These are phyloP conservation scores for Tragelaphus imberbis DNA, from an alignment of 2,113 vertebrate species.

Conservation along the genomic window DNA sequence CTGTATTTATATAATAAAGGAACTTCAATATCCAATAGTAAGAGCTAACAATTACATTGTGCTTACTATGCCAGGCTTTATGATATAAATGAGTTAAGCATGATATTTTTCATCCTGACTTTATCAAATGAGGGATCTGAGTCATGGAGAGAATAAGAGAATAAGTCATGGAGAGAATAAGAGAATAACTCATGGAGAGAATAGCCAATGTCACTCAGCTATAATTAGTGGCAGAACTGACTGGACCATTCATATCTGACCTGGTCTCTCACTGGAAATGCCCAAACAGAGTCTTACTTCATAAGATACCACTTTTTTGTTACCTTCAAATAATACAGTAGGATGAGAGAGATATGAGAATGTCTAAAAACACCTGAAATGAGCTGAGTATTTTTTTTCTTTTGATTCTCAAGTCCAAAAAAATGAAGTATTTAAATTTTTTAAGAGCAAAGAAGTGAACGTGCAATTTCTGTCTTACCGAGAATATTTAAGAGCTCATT, in stretches of 20 bases:
- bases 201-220: background rate
- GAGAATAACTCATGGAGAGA: background rate
- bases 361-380: background rate
- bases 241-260: background rate
- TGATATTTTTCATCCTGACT: background rate
- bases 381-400: background rate
- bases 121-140: background rate
- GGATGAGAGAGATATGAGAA: background rate
- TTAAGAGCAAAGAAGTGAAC: background rate
- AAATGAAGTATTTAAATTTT: background rate
- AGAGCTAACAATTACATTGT: background rate
- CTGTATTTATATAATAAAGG: slow-evolving; percentile 22
- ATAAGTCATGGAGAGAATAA: background rate
- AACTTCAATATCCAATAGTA: background rate
- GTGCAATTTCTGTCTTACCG: background rate
- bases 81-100: background rate
- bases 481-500: background rate
- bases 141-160: background rate
- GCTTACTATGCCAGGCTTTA: background rate
- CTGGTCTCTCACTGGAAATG: background rate
- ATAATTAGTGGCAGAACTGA: background rate
- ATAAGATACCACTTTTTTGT: background rate
- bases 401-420: background rate
- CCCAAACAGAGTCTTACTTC: background rate
- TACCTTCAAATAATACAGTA: background rate